A percentile compares a stretch with the other conserved stretches of the same genome.
Conservation (phyloP, 1,140 invertebrate species). For the Asbolus verrucosus region DNA sequence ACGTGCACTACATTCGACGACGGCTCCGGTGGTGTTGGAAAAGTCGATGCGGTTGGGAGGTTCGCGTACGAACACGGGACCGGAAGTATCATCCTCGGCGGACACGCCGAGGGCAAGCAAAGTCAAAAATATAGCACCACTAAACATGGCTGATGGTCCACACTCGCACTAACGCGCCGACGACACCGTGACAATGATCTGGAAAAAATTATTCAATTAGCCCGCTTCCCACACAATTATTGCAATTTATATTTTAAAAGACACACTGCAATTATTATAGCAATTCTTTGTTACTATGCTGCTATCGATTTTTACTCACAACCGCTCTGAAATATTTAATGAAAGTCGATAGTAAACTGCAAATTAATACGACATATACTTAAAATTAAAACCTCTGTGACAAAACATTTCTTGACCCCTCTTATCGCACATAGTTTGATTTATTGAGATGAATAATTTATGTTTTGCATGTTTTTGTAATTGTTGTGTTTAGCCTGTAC, state of each 20-base stretch:
- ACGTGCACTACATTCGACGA: slow-evolving; percentile 91
- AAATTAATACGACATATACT: no score
- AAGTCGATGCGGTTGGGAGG: slow-evolving; percentile 92
- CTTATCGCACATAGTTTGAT: no score
- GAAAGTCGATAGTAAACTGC: no score
- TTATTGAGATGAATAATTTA: no score
- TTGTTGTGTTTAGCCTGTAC: no score
- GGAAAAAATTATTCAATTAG: slow-evolving; percentile 15
- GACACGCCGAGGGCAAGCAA: background rate
- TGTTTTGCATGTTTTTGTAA: no score
- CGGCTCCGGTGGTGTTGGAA: slow-evolving; percentile 92
- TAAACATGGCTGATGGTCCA: slow-evolving; percentile 7
- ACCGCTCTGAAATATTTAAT: background rate
- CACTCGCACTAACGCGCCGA: slow-evolving; percentile 7
- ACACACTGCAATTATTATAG: background rate
- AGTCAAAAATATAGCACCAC: slow-evolving; percentile 15
- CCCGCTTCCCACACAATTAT: background rate
- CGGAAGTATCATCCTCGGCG: slow-evolving; percentile 79
- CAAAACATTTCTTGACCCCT: no score
- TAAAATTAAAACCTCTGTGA: no score
- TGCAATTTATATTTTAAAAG: background rate
- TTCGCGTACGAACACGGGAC: slow-evolving; percentile 92
- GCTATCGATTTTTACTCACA: background rate
- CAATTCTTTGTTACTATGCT: background rate
- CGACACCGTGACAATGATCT: slow-evolving; percentile 15